phyloP scores from a whole-genome alignment of 1,140 invertebrate genomes.

The Drosophila grimshawi region DNA sequence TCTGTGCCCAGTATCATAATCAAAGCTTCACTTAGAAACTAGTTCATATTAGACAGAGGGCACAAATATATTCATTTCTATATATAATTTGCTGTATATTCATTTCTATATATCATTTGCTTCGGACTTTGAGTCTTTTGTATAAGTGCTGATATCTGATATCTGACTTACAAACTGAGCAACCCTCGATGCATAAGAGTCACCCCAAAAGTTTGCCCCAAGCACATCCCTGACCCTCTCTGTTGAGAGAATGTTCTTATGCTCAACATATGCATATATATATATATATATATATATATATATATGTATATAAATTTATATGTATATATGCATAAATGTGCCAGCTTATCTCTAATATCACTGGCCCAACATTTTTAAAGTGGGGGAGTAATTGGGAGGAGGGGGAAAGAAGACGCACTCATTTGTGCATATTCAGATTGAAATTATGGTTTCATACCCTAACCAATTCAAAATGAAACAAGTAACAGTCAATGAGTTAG shows the following conservation, averaged over 20 bases:
- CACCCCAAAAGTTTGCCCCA: conserved; percentile 11
- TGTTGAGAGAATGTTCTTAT: not conserved
- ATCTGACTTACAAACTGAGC: conserved; percentile 5
- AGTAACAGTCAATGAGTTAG: not conserved
- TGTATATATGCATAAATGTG: conserved; percentile 34
- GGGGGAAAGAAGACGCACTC: not conserved
- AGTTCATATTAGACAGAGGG: no score
- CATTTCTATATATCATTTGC: no score
- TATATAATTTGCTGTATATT: no score
- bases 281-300: conserved; percentile 10
- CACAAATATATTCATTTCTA: no score
- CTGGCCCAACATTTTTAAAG: conserved; percentile 3
- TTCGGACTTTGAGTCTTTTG: no score
- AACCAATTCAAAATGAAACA: conserved; percentile 24
- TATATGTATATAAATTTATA: not conserved
- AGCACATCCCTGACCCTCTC: conserved; percentile 32
- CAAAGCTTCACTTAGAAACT: no score
- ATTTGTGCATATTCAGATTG: conserved; percentile 48
- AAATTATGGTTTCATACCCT: conserved; percentile 31
- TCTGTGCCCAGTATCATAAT: no score
- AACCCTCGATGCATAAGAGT: conserved; percentile 5
- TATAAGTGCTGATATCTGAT: not conserved
- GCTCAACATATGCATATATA: not conserved
- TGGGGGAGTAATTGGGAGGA: not conserved
- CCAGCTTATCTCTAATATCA: conserved; percentile 53